Evolutionary conservation across 2,888 invertebrate genomes (phyloP), one percentile per base, ranked within the genome.

Genomic region (Amitus sp.): DNA sequence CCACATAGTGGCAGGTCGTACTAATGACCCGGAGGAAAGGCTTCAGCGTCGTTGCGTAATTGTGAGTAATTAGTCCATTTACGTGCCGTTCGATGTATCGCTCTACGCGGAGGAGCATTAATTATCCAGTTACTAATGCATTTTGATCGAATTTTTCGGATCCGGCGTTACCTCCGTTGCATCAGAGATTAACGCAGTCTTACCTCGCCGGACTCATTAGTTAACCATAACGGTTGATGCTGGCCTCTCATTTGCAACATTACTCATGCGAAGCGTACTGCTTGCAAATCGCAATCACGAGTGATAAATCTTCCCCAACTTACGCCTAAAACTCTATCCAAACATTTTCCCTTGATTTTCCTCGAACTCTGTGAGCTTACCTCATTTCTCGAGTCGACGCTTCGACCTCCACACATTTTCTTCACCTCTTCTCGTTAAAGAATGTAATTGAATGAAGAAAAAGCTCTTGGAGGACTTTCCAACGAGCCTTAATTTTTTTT

Each of bases 1-100:
- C 55, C 63, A 54, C n/a, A 30, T 40, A 62, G 60, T 58, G 62
- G 63, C 62, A 67, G 68, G 65, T 56, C 51, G 56, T 61, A 70
- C 71, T 74, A 74, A 74, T 72, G 74, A 70, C 66, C 66, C 65
- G 61, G 66, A 68, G 69, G 72, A 67, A 69, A 70, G 56, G 46
- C 45, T 57, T 45, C 37, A 49, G 50, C 52, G 33, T 47, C 42
- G 62, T 73, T 75, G 62, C 70, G 71, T 71, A 76, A 75, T 75
- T 64, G 60, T 68, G 66, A 71, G 71, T 76, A 76, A 77, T 76
- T 77, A 77, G 75, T 74, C 72, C 70, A 75, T 76, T 76, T 75
- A 73, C 72, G 70, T 72, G 65, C 62, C 39, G 52, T 40, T 51
- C 62, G 61, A 65, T 57, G 47, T 42, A 52, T 59, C 52, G 58